A percentile compares a stretch with the other conserved stretches of the same genome.
Evolutionary conservation across 2,797 vertebrate species (phyloP).

Genomic region (Tapirus indicus): DNA sequence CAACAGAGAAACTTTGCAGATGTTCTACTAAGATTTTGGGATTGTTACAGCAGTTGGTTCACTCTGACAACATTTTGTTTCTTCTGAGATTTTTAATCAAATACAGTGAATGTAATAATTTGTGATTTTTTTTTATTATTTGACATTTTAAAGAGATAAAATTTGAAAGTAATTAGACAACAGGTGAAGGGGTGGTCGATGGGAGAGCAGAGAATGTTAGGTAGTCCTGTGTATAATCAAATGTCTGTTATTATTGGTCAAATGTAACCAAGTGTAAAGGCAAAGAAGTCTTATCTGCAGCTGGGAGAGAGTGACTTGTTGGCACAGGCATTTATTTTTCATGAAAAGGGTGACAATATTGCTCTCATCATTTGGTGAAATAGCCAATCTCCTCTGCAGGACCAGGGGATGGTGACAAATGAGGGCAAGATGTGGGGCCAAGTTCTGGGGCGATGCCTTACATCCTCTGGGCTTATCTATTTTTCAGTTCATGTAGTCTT

Average conservation of each 20-base stretch:
- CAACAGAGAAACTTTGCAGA: neutral
- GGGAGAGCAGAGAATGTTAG: neutral
- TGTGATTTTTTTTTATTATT: constrained; percentile 18
- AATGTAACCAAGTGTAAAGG: neutral
- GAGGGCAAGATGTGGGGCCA: neutral
- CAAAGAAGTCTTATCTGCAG: neutral
- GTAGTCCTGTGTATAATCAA: neutral
- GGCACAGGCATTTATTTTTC: neutral
- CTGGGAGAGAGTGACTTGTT: neutral
- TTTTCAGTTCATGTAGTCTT: neutral
- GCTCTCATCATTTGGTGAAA: neutral
- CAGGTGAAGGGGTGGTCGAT: neutral
- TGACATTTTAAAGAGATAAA: constrained; percentile 1
- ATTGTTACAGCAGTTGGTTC: neutral
- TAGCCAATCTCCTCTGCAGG: neutral
- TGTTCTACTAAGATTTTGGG: neutral
- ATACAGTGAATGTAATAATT: neutral
- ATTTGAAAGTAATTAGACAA: neutral
- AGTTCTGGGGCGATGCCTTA: neutral
- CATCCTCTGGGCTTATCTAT: neutral
- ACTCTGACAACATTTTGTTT: neutral
- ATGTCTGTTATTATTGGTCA: neutral
- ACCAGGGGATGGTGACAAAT: neutral
- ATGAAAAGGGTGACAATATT: neutral
- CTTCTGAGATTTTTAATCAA: neutral